phyloP scores from a whole-genome alignment of 35 echinoderm and acorn worm species.

The Chiridota heheva region DNA sequence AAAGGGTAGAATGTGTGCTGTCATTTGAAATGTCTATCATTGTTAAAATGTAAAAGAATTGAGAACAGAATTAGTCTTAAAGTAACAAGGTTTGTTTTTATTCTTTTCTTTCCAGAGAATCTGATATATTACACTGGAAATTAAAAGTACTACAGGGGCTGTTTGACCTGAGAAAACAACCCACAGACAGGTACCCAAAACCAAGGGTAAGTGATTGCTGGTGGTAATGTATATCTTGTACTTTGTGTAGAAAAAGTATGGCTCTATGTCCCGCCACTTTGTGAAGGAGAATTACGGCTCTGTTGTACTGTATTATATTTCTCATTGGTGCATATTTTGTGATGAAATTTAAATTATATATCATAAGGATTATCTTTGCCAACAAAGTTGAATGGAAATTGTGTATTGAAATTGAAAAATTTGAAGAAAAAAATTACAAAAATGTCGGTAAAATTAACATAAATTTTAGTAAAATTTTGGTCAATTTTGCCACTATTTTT shows the following conservation, averaged over 20 bases:
- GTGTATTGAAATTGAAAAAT: too few relatives aligned
- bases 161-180: conserved; percentile 53
- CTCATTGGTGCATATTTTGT: neutral
- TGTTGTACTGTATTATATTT: neutral
- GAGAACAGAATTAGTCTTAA: too few relatives aligned
- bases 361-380: too few relatives aligned
- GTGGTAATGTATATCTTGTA: neutral
- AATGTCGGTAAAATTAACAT: too few relatives aligned
- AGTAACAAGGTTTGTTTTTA: too few relatives aligned
- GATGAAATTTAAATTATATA: neutral
- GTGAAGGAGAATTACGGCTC: neutral
- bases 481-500: too few relatives aligned
- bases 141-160: conserved; percentile 54
- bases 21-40: too few relatives aligned
- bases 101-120: conserved; percentile 49
- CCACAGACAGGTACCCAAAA: conserved; percentile 30
- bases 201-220: neutral
- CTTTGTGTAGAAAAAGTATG: neutral
- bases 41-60: too few relatives aligned
- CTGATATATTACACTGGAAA: conserved; percentile 55
- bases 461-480: too few relatives aligned
- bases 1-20: too few relatives aligned
- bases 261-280: neutral
- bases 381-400: too few relatives aligned
- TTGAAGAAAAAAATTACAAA: too few relatives aligned